Base-by-base conservation (phyloP, 1,140 invertebrate species). In the Oncopodura yosiiana region DNA sequence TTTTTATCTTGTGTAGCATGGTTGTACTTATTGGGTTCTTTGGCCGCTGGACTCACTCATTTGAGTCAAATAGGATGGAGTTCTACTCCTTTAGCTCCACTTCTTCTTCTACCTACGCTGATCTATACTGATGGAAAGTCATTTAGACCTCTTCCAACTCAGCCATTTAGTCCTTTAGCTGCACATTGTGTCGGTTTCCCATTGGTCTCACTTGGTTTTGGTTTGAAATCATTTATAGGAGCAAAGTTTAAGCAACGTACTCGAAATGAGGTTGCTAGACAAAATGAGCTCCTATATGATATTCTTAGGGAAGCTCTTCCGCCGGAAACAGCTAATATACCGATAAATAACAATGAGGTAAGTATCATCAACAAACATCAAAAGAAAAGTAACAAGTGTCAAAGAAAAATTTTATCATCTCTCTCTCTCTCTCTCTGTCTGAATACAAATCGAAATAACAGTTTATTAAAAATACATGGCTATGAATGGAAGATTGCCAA, bases 101-200 rank as follows among this genome's bases (percentile, higher is more conserved):
- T 60, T 29, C 38, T 61, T 46, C 57, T 61, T 42, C 49, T 63
- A 34, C 61, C 61, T 23, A 63, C 61, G 29, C 51, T 63, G 16
- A 56, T 63, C 23, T 63, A 63, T 36, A 57, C 60, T 29, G 61
- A 63, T 52, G 61, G 61, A 19, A 63, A 60, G 43, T 49, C 53
- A 41, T 60, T 63, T 24, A 50, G 61, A 51, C 57, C 57, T 43
- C 56, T 85, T 86, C 71, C 87, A 90, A 73, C 77, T 93, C 71
- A 92, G 94, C 75, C 80, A 96, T 51, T 97, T 78, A 80, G 92
- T 69, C 94, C 94, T 53, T 94, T 99, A 74, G 94, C 94, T 62
- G 94, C 94, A 62, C 94, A 99, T 75, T 98, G 61, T 49, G 57
- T 63, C 44, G 61, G 61, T n/a, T 60, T 63, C 43, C 61, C 61